Evolutionary conservation across 2,797 vertebrate species (phyloP), one percentile per base, ranked within the genome.

Genomic region (Pempheris klunzingeri): DNA sequence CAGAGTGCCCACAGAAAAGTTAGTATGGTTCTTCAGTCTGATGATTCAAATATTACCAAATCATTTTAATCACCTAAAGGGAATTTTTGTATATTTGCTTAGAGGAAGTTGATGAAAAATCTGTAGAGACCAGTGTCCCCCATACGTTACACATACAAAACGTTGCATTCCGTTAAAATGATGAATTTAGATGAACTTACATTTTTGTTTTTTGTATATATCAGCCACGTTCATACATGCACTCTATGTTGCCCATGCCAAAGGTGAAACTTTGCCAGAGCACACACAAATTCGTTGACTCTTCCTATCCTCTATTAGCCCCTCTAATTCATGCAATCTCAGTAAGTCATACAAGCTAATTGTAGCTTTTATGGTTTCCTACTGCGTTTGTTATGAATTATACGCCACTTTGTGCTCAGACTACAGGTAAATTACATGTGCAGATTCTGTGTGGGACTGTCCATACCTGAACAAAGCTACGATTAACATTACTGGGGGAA

Each of bases 391-490:
- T 26, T 50, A 49, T 77, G 50, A 83, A 75, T 78, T 24, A 82
- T 30, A 47, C 2, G n/a, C 8, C 41, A 70, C 54, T 70, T 41
- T 30, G 54, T 77, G 3, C 64, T 78, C 39, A 4, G 3, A 57
- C 38, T 57, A 36, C 22, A 71, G 75, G 72, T 24, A 47, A 55
- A 74, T 70, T 75, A 83, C 34, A 66, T 74, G 68, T 34, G 39
- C 9, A 1, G 24, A 75, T 73, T 50, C 28, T 47, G n/a, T 41
- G 55, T 17, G 30, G 1, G 4, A 50, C 44, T 30, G 46, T 52
- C 41, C 20, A 22, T 44, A 59, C 30, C 55, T 81, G 52, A 83
- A 50, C 39, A 49, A 14, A 68, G 54, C 63, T 49, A 9, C 59
- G 49, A 86, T 77, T 78, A 57, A 69, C 39, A 47, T 22, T 20